Evolutionary conservation across 2,797 vertebrate species (phyloP), one percentile per base, ranked within the genome.

Genomic region (Silurus aristotelis): DNA sequence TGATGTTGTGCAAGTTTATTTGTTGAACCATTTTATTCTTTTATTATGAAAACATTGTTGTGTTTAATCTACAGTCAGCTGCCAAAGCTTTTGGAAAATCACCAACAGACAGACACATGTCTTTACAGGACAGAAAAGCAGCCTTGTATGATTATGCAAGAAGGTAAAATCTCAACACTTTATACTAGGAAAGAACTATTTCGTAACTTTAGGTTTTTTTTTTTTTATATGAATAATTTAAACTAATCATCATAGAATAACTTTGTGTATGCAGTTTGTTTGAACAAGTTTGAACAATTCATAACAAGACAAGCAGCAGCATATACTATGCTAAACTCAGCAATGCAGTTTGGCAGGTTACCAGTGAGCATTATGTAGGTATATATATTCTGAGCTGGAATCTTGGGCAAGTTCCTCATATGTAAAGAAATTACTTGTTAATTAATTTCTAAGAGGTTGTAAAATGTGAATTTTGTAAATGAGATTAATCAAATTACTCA

Each of bases 41-140:
- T 38, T 31, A 56, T 61, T n/a, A 31, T 78, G 56, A 78, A 61
- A 61, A 20, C 81, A 25, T 84, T 80, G 87, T 27, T 5, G 77
- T 75, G 38, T 88, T 84, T 48, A 20, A 19, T 90, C 52, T 82
- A 72, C 92, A 99, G 97, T 92, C 95, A 56, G 92, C 95, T 93
- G 92, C 93, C 89, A 96, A 96, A 93, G 91, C 92, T 2, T 99
- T 99, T 93, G 97, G 96, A 73, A 97, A 93, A 93, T 97, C 96
- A 84, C 95, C 98, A 0, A 89, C 89, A 90, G 97, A 97, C 92
- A 94, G 97, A 91, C 98, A 99, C 86, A 92, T 98, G 94, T 99
- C 98, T 88, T 93, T 99, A 83, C 97, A 99, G 90, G 97, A 99
- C 84, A 96, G 97, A 89, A 99, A 99, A 93, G 95, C 96, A 79